phyloP scores from a whole-genome alignment of 2,888 invertebrate species.

The Physocephala rufipes region DNA sequence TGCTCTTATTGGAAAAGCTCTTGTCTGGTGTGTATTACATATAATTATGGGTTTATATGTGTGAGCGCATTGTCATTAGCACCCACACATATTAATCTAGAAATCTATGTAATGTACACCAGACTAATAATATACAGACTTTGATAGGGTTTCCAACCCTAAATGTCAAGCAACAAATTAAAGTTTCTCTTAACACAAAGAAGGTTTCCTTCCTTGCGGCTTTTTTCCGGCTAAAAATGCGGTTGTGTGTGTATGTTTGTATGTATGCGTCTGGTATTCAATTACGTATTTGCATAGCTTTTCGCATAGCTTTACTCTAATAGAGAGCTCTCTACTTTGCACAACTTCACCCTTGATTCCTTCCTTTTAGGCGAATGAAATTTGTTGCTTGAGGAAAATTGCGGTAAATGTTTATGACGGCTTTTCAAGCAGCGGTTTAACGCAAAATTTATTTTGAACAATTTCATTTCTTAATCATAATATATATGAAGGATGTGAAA shows the following conservation, averaged over 20 bases:
- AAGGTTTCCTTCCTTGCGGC: conserved; percentile 29
- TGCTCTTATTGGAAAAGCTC: background rate
- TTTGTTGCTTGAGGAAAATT: background rate
- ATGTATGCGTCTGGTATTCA: background rate
- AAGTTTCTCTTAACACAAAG: conserved; percentile 39
- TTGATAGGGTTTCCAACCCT: conserved; percentile 11
- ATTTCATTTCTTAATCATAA: conserved; percentile 33
- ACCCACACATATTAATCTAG: background rate
- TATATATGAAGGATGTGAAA: background rate
- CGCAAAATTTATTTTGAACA: conserved; percentile 37
- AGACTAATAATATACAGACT: background rate
- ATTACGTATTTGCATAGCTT: background rate
- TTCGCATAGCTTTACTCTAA: background rate
- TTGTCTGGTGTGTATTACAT: too few relatives aligned
- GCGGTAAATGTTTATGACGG: conserved; percentile 53
- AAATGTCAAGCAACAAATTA: conserved; percentile 41
- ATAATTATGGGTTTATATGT: too few relatives aligned
- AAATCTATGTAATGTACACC: background rate
- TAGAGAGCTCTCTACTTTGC: conserved; percentile 7
- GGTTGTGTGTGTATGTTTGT: background rate
- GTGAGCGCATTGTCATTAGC: background rate
- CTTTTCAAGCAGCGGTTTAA: conserved; percentile 53
- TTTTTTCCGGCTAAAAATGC: background rate
- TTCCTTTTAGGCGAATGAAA: background rate
- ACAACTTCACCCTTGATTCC: background rate